Evolutionary conservation across 2,113 vertebrate genomes (phyloP).

Genomic region (Pheucticus melanocephalus): DNA sequence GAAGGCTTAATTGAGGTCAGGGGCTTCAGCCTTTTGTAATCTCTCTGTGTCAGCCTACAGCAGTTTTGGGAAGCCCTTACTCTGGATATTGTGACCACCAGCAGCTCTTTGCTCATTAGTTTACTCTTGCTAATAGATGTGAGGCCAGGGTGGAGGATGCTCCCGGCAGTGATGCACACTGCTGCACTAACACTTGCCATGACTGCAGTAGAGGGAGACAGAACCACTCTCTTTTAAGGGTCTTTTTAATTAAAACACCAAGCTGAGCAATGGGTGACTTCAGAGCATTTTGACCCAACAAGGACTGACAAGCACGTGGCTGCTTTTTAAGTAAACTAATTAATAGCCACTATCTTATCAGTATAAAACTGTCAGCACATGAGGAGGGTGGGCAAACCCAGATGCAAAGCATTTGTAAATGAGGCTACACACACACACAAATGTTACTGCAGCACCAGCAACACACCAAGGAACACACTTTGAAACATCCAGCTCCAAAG

Average conservation of each 20-base stretch:
- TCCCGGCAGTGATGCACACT: not conserved
- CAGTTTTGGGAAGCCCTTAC: not conserved
- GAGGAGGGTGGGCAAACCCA: not conserved
- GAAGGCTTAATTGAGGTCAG: constrained; percentile 15
- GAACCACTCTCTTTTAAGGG: not conserved
- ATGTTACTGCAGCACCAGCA: rapidly evolving
- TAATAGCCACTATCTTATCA: not conserved
- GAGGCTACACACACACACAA: not conserved
- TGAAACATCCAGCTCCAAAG: not conserved
- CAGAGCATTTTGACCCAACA: not conserved
- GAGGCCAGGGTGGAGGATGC: not conserved
- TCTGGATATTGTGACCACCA: not conserved
- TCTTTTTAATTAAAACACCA: constrained; percentile 43
- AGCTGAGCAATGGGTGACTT: not conserved
- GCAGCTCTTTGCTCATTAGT: constrained; percentile 21
- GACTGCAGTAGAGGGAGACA: not conserved
- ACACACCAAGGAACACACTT: not conserved
- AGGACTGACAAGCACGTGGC: not conserved
- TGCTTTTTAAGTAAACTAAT: constrained; percentile 31
- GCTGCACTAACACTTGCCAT: not conserved
- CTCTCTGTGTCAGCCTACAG: not conserved
- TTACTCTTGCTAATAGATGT: constrained; percentile 4
- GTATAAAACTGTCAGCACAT: not conserved
- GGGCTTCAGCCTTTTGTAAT: not conserved
- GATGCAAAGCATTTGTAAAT: not conserved